Base-by-base conservation (phyloP, 2,797 vertebrate genomes). In the Galagoides demidoff region DNA sequence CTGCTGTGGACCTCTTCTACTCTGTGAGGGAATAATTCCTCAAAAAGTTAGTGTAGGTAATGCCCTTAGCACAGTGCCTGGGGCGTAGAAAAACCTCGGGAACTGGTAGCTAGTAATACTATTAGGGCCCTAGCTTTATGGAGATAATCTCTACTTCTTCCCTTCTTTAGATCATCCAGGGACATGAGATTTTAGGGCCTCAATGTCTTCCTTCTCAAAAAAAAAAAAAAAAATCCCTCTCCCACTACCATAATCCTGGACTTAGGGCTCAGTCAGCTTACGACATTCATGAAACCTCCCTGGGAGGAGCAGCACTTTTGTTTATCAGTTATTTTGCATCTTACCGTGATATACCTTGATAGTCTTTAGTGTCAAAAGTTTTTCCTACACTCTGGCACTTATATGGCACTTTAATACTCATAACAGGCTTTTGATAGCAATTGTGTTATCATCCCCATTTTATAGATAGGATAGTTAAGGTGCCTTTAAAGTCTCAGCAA, bases 31-130 rank as follows among this genome's bases (percentile, higher is more conserved):
- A 81, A 83, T 88, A 73, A 34, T 64, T 81, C 31, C 49, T 84
- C 64, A 61, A 74, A 88, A 31, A 91, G 61, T 27, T 90, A 10
- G 89, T 85, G 29, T 81, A 74, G 45, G 43, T 14, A 73, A 61
- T 61, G 23, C 95, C 68, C 37, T 92, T n/a, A 94, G 89, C 71
- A 59, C 73, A 77, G 77, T 83, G 70, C n/a, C 87, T 92, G 52
- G 61, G 82, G 39, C 91, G 68, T n/a, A 92, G 71, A n/a, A 82
- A 83, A 95, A 81, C 66, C 79, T 90, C 29, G 0, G 25, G 52
- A 86, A 93, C 27, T 16, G 22, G n/a, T 71, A 61, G 49, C 57
- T 90, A 2, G 68, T 78, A 57, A 89, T 83, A 64, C 37, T 31
- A 11, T 79, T 90, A 83, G 61, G 23, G 37, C 63, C 55, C 29